phyloP scores from a whole-genome alignment of 2,888 invertebrate genomes.

The Physocephala rufipes region DNA sequence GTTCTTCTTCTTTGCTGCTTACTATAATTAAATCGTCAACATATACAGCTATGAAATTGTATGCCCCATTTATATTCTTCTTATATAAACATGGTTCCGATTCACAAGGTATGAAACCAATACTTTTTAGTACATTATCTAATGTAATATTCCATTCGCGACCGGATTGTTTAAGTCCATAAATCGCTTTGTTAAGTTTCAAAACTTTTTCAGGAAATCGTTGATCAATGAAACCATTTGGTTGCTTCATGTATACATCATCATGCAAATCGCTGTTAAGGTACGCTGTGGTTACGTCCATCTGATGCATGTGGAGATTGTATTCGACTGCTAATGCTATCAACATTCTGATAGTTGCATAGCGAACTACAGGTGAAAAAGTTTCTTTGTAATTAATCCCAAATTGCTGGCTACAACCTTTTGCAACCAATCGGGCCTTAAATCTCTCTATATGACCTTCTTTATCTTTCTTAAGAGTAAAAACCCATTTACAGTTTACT shows the following conservation, averaged over 20 bases:
- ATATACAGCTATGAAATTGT: background rate
- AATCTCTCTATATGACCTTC: too few species aligned
- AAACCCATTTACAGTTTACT: too few species aligned
- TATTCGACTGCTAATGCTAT: too few species aligned
- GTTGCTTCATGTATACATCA: too few species aligned
- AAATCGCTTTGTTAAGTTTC: conserved; percentile 44
- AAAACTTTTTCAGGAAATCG: conserved; percentile 37
- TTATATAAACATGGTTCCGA: background rate
- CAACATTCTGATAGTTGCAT: too few species aligned
- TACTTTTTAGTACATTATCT: conserved; percentile 24
- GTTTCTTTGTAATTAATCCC: too few species aligned
- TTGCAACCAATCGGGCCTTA: too few species aligned
- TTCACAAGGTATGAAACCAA: background rate
- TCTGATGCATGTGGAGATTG: conserved; percentile 41
- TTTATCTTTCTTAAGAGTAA: too few species aligned
- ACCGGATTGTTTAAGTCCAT: conserved; percentile 44
- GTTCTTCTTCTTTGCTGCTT: conserved; percentile 32
- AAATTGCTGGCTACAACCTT: too few species aligned
- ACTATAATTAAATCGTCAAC: conserved; percentile 41
- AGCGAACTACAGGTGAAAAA: too few species aligned
- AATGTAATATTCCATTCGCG: conserved; percentile 43
- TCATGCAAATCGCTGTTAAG: too few species aligned
- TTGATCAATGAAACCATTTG: conserved; percentile 34
- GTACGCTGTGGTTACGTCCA: conserved; percentile 30
- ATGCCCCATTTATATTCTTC: too few species aligned